Conservation (phyloP, 1,140 invertebrate genomes). For the Nasonia giraulti region DNA sequence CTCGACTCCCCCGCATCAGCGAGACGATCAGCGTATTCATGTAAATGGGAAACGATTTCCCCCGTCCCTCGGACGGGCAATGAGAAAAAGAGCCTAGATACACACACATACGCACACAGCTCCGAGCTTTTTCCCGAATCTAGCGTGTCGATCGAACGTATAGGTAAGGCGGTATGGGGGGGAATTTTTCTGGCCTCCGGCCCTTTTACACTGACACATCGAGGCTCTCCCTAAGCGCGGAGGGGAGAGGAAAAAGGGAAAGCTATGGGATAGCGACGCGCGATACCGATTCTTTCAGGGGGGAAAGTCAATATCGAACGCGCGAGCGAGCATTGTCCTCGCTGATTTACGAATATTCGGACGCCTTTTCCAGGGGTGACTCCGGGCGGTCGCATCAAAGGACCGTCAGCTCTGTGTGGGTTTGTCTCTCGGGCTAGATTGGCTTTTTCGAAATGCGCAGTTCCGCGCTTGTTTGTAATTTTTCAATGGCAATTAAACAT, state of each 20-base stretch:
- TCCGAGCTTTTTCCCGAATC: not conserved
- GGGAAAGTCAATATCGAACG: constrained; percentile 50
- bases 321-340: constrained; percentile 45
- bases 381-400: not conserved
- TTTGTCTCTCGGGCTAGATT: not conserved
- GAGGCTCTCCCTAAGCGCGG: not conserved
- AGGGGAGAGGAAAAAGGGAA: not conserved
- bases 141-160: not conserved
- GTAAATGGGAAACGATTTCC: constrained; percentile 10
- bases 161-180: constrained; percentile 13
- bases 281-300: not conserved
- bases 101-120: not conserved
- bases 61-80: not conserved
- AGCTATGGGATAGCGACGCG: not conserved
- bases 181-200: constrained; percentile 9
- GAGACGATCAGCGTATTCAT: not conserved
- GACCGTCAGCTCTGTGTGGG: not conserved
- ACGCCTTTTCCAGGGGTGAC: not conserved
- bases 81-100: not conserved
- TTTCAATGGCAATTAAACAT: not conserved
- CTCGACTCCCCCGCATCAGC: not conserved
- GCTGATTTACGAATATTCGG: constrained; percentile 56
- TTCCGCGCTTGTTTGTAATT: not conserved
- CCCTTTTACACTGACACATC: not conserved
- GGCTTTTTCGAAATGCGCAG: too few relatives aligned